Evolutionary conservation across 2,113 vertebrate species (phyloP), one percentile per base, ranked within the genome.

Genomic region (Malurus melanocephalus): DNA sequence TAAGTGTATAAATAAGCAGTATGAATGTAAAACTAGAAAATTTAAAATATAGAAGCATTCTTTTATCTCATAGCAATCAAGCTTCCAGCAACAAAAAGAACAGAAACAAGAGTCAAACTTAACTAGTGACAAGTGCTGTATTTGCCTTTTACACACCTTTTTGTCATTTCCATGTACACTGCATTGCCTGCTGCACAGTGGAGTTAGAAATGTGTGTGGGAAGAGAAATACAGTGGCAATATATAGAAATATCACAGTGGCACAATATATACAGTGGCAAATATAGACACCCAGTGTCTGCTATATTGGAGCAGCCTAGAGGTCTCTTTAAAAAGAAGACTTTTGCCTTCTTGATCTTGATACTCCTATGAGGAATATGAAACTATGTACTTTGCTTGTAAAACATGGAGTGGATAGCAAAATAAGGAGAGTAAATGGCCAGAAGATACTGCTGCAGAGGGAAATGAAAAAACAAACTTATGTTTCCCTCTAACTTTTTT

Each of bases 271-370:
- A 15, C 3, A 7, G 38, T 24, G 19, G 57, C 59, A 30, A 3
- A 35, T 35, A 35, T 32, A 32, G 61, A 35, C 27, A 23, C 21
- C 27, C 3, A 6, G 33, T 11, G 33, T 16, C 56, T 45, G 21
- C 33, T 85, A 0, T 42, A 26, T 0, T 1, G 2, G 24, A 64
- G 6, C 3, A 62, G 17, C 49, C 48, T 67, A 13, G 38, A 46
- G 35, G 33, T 46, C 80, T 79, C 0, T 28, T 72, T 67, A 26
- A 46, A 71, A 66, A 45, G 26, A 28, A 46, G 38, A 9, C 6
- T 62, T 81, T 59, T 24, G 12, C 43, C 11, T 74, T 55, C 11
- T 74, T 45, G 19, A 35, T 65, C 53, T 27, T 26, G 28, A 38
- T 76, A 8, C 6, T 65, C 21, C 27, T n/a, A 4, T 60, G 40